Base-by-base conservation (phyloP, 1,140 invertebrate genomes). In the Rhyacophila brunnea region DNA sequence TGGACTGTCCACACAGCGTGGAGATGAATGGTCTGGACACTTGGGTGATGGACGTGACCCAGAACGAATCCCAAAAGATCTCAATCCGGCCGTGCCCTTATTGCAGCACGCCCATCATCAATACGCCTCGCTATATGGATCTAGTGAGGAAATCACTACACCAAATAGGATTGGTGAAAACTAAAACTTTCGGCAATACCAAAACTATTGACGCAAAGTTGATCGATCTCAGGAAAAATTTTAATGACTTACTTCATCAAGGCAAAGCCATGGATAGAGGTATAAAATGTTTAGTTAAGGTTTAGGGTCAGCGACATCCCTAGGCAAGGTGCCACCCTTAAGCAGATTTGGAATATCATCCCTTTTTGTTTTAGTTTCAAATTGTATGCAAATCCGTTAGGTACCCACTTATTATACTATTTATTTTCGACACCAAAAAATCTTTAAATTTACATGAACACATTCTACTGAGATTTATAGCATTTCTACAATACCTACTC, bases 21-120 rank as follows among this genome's bases (percentile, higher is more conserved):
- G 60, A 62, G 48, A 48, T 62, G 6, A 36, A 18, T 7, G 49
- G 49, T 6, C 34, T 62, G 14, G 60, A 62, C 45, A 38, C 9
- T 13, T 62, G 60, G 60, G 11, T 18, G 1, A 23, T 36, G 14
- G 10, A 38, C 1, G 11, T 7, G 4, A 10, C 20, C 6, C n/a
- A 42, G 6, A 11, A 44, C 2, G 28, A 4, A 4, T 1, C 45
- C 1, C 14, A 36, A 10, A 46, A 55, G 43, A 62, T 62, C 11
- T 5, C 19, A 6, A 34, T 47, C 38, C 48, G 18, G 6, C 11
- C 17, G 0, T 62, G 60, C 47, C 60, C 60, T n/a, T 32, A 52
- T 23, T 62, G 60, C 53, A 52, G 28, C n/a, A 53, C 48, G 6
- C 34, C 38, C 32, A 44, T 62, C 3, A 17, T 57, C 7, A 57